Evolutionary conservation across 2,888 invertebrate genomes (phyloP), one percentile per base, ranked within the genome.

Genomic region (Cryptus armator): DNA sequence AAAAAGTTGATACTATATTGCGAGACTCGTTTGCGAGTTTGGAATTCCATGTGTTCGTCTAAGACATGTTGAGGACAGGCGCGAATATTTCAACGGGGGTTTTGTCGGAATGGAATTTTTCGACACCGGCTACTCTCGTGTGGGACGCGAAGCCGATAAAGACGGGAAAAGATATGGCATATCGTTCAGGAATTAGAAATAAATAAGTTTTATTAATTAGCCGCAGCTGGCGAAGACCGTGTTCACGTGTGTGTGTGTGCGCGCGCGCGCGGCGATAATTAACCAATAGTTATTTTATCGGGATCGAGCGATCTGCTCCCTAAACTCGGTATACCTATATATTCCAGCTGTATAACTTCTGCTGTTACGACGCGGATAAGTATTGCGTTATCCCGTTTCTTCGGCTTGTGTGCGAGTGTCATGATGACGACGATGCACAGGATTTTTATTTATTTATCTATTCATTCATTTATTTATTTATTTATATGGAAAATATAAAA

Each of bases 241-340:
- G 81, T 66, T 76, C 19, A 14, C 29, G 32, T 29, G 81, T 48
- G 19, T 10, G 56, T 9, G 9, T 37, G 64, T 29, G 72, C 72
- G 51, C 72, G 51, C 53, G 72, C 72, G 51, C 72, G 51, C 16
- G 19, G 70, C 71, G 48, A 76, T 84, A 74, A 84, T 81, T 76
- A 84, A 84, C 84, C 81, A 81, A 71, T 84, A 64, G 71, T 76
- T 84, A 81, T 81, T 75, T 84, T 81, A 84, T 84, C 84, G 81
- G 24, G 5, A 48, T 71, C 70, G 68, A 43, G 72, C 71, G 72
- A 83, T 83, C 78, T 78, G 59, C 66, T 24, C 48, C 48, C 24
- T 67, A 46, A 24, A 29, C 77, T 29, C 32, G 37, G 46, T 67
- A 44, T 72, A 74, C 29, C 19, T 48, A 56, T 48, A 56, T 29